Base-by-base conservation (phyloP, 2,113 vertebrate species). In the Catharus minimus region DNA sequence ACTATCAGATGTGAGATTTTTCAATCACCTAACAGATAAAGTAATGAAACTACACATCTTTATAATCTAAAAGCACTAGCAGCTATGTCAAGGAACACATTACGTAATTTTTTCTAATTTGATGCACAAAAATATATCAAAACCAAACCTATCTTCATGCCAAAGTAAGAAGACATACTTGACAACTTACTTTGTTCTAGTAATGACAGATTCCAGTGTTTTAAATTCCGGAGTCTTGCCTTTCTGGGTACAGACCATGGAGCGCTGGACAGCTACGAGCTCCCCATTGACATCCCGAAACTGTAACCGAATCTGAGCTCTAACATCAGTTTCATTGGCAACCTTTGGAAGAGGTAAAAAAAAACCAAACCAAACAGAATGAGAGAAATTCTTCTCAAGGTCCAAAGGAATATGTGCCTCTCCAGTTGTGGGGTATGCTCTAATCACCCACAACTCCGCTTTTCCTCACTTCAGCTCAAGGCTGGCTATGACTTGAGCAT, bases 241-340 rank as follows among this genome's bases (percentile, higher is more conserved):
- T 91, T 99, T 99, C 97, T 99, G 99, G 49, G 98, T 98, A 81
- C 98, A 98, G 71, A 98, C 93, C 99, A 99, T 99, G 80, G 99
- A 99, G 85, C 99, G 97, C 7, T 99, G 99, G 15, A 99, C 98
- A 36, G 98, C 98, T 18, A 99, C 3, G 7, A 97, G 82, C 41
- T 99, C 98, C 36, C 98, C 98, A 3, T 98, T 99, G 36, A 99
- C 98, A 46, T 99, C 99, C 21, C 97, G 96, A 75, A 99, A 99
- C 88, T 98, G 98, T 26, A 99, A 96, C 17, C 98, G 98, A 79
- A 99, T 99, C 96, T 99, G 99, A 49, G 99, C 99, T 92, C 98
- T 97, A 11, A 99, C 99, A 4, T 99, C 99, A 0, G 99, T 99
- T 95, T 99, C 99, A 66, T 99, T 98, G 89, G 98, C 99, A 86